A percentile compares a stretch with the other conserved stretches of the same genome.
phyloP scores from a whole-genome alignment of 2,888 invertebrate species.

The Deilephila porcellus region DNA sequence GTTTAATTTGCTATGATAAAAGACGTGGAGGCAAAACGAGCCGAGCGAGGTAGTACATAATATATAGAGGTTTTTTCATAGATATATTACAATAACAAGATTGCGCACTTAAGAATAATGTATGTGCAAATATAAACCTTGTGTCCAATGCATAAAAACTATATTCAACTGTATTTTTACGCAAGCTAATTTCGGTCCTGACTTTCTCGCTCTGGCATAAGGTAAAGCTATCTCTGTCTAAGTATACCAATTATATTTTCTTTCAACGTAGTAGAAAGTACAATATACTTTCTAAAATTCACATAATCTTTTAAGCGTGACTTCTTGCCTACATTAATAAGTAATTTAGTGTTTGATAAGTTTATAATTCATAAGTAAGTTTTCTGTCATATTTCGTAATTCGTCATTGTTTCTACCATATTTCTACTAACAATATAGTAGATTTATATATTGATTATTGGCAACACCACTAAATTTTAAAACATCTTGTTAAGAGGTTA shows the following conservation, averaged over 20 bases:
- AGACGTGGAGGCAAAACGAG: no score
- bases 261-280: not conserved
- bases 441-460: constrained; percentile 22
- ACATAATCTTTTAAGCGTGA: not conserved
- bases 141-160: not conserved
- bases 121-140: constrained; percentile 14
- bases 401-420: constrained; percentile 11
- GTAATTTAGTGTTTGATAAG: not conserved
- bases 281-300: not conserved
- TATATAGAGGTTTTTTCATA: no score
- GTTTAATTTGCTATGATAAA: no score
- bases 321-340: not conserved
- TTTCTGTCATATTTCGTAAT: not conserved
- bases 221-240: no score
- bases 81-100: not conserved
- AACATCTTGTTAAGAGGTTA: no score
- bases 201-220: no score
- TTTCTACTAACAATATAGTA: not conserved
- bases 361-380: not conserved
- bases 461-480: not conserved
- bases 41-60: no score
- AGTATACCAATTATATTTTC: no score
- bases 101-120: not conserved
- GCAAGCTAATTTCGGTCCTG: not conserved
- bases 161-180: not conserved